Base-by-base conservation (phyloP, 2,797 vertebrate genomes). In the Sphaeramia orbicularis region DNA sequence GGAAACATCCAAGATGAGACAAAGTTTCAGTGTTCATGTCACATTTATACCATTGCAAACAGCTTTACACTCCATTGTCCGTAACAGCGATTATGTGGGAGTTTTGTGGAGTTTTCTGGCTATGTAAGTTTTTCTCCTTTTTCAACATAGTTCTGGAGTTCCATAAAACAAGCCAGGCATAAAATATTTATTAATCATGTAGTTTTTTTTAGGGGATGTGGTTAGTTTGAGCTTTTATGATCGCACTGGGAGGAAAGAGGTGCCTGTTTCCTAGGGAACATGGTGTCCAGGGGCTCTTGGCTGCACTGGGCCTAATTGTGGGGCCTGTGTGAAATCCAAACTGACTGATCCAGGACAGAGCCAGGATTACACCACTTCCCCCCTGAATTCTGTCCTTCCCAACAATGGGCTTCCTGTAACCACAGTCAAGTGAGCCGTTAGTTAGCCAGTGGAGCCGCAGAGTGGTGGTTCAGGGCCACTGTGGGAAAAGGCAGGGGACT, bases 261-360 rank as follows among this genome's bases (percentile, higher is more conserved):
- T 79, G 82, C 42, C 32, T 63, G 81, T 90, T 84, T 83, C 80
- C 86, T 86, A 66, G 86, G 90, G 88, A 91, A 93, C 81, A 56
- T 19, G 16, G 66, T 77, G 88, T 87, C 84, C 78, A 83, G 85
- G 88, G 83, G 88, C 85, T 88, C 84, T 84, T 90, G 88, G 90
- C 90, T 86, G 84, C 70, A 81, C 86, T 49, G 62, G 78, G 83
- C 85, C 81, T 89, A 87, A 92, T 93, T 74, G 80, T 75, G 76
- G 86, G 76, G 79, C 74, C 88, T 84, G 92, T 94, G 94, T 95
- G 93, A 95, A 95, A 95, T 95, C 89, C 84, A 93, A 95, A 94
- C 92, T 91, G 94, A 95, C 94, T 94, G 94, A 95, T 94, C 94
- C 93, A 89, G 93, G 94, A 92, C 94, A 94, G 90, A 94, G 91